Conservation (phyloP, 1,140 invertebrate genomes). For the Parasteatoda tepidariorum region DNA sequence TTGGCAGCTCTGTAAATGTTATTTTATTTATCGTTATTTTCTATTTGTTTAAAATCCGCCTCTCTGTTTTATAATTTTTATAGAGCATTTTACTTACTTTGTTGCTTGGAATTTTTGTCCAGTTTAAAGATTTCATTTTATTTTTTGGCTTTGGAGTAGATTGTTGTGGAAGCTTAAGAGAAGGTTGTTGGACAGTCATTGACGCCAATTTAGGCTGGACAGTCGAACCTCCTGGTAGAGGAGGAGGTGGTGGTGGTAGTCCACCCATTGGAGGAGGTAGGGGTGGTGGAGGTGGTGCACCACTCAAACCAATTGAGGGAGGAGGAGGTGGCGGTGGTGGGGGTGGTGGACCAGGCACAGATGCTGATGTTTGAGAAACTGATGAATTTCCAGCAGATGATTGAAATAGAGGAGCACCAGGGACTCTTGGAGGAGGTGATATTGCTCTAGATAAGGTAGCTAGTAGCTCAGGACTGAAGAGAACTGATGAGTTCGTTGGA, state of each 20-base stretch:
- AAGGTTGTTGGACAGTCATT: conserved; percentile 61
- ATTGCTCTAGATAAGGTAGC: conserved; percentile 45
- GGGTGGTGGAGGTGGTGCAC: conserved; percentile 64
- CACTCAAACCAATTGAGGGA: conserved; percentile 56
- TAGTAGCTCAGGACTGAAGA: conserved; percentile 44
- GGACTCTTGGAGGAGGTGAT: conserved; percentile 35
- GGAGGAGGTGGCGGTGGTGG: conserved; percentile 64
- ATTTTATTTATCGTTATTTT: no score
- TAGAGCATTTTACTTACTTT: conserved; percentile 53
- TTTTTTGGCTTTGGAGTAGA: conserved; percentile 81
- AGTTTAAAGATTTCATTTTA: conserved; percentile 96
- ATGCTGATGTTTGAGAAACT: conserved; percentile 64
- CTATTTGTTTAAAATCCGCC: no score
- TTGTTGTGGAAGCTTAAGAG: conserved; percentile 60
- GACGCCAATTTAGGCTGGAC: conserved; percentile 42
- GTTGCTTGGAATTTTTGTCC: conserved; percentile 92
- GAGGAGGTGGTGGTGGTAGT: conserved; percentile 59
- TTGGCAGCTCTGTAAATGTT: no score
- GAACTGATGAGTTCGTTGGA: conserved; percentile 35
- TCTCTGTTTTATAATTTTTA: no score
- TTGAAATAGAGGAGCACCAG: conserved; percentile 68
- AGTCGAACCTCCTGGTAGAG: conserved; percentile 7
- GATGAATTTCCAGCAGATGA: conserved; percentile 69
- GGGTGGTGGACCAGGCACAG: conserved; percentile 64
- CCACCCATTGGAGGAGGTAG: conserved; percentile 29